phyloP scores from a whole-genome alignment of 1,140 invertebrate genomes.

The Papilio aristodemus region DNA sequence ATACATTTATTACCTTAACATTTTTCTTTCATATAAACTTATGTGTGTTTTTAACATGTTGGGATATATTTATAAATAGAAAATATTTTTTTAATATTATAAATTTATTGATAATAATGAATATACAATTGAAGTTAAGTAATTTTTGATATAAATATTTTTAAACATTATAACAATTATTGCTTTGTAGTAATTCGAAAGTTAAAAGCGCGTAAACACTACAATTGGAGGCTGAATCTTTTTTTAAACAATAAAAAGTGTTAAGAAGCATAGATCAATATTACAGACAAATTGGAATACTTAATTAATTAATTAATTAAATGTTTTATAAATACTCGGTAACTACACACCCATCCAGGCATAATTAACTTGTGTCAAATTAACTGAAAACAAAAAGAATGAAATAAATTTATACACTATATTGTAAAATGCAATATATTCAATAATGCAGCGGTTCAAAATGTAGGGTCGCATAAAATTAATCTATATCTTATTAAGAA shows the following conservation, averaged over 20 bases:
- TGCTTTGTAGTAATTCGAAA: not conserved
- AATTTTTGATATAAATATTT: not conserved
- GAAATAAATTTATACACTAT: conserved; percentile 61
- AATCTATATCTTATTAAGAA: not conserved
- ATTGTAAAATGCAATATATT: not conserved
- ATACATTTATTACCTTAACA: conserved; percentile 4
- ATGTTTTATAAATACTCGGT: conserved; percentile 42
- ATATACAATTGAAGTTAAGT: not conserved
- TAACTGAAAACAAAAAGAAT: conserved; percentile 75
- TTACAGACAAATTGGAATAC: conserved; percentile 47
- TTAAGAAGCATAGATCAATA: conserved; percentile 42
- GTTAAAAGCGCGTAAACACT: conserved; percentile 41
- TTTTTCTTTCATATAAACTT: conserved; percentile 3
- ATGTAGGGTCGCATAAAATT: not conserved
- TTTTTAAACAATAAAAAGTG: conserved; percentile 47
- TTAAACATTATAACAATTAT: not conserved
- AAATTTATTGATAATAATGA: not conserved
- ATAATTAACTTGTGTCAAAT: conserved; percentile 71
- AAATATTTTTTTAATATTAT: not conserved
- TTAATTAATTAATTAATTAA: conserved; percentile 38
- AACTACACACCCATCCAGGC: conserved; percentile 74
- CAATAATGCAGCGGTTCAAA: not conserved
- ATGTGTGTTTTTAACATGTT: not conserved
- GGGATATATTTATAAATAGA: conserved; percentile 5
- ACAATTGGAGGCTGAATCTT: conserved; percentile 44